These are phyloP conservation scores for Pipa parva DNA, from an alignment of 2,113 vertebrate species.

Conservation along the genomic window DNA sequence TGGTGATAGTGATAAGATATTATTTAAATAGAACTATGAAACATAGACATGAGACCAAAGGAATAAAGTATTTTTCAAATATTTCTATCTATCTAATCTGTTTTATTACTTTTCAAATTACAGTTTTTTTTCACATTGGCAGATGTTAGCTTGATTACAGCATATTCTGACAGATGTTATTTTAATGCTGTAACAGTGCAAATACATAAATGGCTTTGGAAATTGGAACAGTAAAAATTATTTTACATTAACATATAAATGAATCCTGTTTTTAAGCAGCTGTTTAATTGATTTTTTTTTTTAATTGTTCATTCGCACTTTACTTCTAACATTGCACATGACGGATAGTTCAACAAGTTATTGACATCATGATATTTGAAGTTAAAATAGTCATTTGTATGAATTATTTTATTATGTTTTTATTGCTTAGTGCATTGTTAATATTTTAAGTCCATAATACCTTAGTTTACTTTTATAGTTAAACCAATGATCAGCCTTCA, in stretches of 20 bases:
- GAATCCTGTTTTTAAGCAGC: constrained; percentile 6
- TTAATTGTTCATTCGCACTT: no score
- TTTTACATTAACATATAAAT: constrained; percentile 33
- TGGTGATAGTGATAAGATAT: no score
- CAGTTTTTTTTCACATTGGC: neutral
- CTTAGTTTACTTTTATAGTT: constrained; percentile 58
- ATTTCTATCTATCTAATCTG: neutral
- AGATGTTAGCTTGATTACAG: constrained; percentile 24
- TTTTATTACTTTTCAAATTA: constrained; percentile 16
- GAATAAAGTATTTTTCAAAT: neutral
- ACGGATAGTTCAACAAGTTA: neutral
- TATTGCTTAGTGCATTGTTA: constrained; percentile 26
- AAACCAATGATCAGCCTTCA: constrained; percentile 57
- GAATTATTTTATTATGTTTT: no score
- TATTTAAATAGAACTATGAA: constrained; percentile 5
- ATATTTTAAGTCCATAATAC: no score
- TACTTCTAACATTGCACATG: neutral
- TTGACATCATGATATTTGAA: neutral
- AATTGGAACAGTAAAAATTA: constrained; percentile 32
- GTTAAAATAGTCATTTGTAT: no score
- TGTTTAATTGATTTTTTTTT: no score
- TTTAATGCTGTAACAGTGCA: constrained; percentile 32
- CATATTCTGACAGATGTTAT: constrained; percentile 40
- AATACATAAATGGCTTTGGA: constrained; percentile 19
- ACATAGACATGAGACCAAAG: neutral